These are phyloP conservation scores for Morone saxatilis DNA, from an alignment of 2,113 vertebrate genomes.

Conservation along the genomic window DNA sequence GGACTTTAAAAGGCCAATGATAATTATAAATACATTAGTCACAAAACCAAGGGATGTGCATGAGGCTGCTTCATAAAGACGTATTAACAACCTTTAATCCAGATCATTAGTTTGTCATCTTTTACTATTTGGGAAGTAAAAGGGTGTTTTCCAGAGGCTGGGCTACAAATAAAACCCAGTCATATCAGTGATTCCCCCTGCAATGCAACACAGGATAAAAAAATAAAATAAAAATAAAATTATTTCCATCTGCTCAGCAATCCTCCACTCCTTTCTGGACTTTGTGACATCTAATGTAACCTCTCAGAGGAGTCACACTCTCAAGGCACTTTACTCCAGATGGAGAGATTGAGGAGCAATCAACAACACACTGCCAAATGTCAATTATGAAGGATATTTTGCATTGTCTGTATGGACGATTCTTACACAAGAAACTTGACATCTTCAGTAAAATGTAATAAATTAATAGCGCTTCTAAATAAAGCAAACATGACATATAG, in stretches of 20 bases:
- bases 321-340: neutral
- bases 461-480: no score
- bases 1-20: neutral
- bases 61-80: neutral
- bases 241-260: conserved; percentile 38
- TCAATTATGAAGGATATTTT: neutral
- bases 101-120: neutral
- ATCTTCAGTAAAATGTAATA: neutral
- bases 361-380: neutral
- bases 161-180: conserved; percentile 29
- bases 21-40: conserved; percentile 5
- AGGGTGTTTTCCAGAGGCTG: conserved; percentile 17
- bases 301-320: conserved; percentile 11
- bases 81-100: neutral
- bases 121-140: conserved; percentile 15
- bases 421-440: neutral
- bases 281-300: conserved; percentile 12
- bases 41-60: neutral
- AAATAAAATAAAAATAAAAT: neutral
- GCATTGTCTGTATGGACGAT: neutral
- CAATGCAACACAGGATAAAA: conserved; percentile 22
- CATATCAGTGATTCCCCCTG: conserved; percentile 16
- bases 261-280: neutral
- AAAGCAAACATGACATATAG: neutral
- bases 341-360: no score